Percentiles rank a stretch among this genome's conserved stretches.
Evolutionary conservation across 2,113 vertebrate species (phyloP).

Genomic region (Coturnix japonica): DNA sequence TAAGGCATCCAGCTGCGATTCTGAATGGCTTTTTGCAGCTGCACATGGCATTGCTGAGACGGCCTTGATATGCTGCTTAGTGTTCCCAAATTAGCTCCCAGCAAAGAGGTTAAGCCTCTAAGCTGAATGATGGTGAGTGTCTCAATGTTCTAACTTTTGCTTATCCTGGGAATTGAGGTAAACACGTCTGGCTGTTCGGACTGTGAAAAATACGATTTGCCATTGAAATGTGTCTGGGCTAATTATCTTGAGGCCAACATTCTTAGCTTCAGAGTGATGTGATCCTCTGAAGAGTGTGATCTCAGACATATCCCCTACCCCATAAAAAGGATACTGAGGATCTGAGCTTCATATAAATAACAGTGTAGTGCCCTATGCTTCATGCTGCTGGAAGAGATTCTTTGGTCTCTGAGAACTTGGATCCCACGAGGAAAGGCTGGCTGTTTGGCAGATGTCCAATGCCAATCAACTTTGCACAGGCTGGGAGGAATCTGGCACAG

Average conservation of each 20-base stretch:
- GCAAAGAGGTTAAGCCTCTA: slow-evolving; percentile 21
- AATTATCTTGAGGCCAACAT: slow-evolving; percentile 45
- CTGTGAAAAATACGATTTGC: slow-evolving; percentile 34
- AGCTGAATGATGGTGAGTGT: background rate
- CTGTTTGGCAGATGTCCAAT: slow-evolving; percentile 4
- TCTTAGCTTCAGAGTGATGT: background rate
- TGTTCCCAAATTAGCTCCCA: slow-evolving; percentile 49
- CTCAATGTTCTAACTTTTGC: slow-evolving; percentile 27
- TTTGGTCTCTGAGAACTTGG: slow-evolving; percentile 5
- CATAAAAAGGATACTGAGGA: background rate
- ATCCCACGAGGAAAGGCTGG: slow-evolving; percentile 10
- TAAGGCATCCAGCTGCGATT: background rate
- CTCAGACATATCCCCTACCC: background rate
- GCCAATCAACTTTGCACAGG: background rate
- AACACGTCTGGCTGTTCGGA: background rate
- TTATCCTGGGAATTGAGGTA: slow-evolving; percentile 47
- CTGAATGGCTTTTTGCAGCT: slow-evolving; percentile 48
- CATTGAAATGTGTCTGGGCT: slow-evolving; percentile 28
- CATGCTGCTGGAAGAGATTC: background rate
- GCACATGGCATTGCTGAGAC: background rate
- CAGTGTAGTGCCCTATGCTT: background rate
- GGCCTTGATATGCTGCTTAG: slow-evolving; percentile 8
- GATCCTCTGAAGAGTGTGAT: slow-evolving; percentile 35
- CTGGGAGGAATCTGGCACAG: background rate
- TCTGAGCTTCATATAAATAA: slow-evolving; percentile 1